Evolutionary conservation across 2,888 invertebrate genomes (phyloP).

Genomic region (Hecatera dysodea): DNA sequence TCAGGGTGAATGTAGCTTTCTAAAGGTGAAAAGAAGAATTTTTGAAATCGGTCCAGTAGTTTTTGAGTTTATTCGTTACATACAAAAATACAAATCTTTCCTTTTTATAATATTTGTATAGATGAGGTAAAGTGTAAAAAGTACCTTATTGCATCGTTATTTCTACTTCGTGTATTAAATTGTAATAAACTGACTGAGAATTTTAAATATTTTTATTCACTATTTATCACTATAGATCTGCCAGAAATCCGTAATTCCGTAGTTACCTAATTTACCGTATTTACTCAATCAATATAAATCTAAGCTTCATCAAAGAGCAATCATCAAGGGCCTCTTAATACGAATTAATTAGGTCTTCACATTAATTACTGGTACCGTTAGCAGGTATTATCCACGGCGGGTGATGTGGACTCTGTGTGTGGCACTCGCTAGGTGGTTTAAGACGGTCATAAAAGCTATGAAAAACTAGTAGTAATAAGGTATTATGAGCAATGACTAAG

Average conservation of each 20-base stretch:
- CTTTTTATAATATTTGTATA: no score
- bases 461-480: slow-evolving; percentile 26
- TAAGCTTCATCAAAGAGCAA: slow-evolving; percentile 9
- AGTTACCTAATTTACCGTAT: neutral
- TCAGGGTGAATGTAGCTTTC: no score
- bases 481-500: slow-evolving; percentile 25
- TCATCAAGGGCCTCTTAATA: slow-evolving; percentile 37
- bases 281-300: neutral
- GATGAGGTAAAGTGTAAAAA: no score
- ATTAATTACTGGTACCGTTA: slow-evolving; percentile 60
- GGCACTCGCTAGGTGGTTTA: slow-evolving; percentile 31
- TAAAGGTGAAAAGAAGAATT: no score
- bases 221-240: neutral
- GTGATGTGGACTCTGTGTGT: slow-evolving; percentile 24
- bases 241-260: neutral
- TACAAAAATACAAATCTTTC: no score
- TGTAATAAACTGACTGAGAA: no score
- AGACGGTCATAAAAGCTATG: slow-evolving; percentile 19
- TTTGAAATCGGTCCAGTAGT: no score
- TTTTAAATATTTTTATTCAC: neutral
- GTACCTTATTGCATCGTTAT: no score
- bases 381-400: slow-evolving; percentile 17
- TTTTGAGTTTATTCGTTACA: no score
- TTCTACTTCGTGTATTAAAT: no score
- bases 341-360: slow-evolving; percentile 67